A percentile compares a stretch with the other conserved stretches of the same genome.
phyloP scores from a whole-genome alignment of 2,888 invertebrate species.

The Theretra japonica region DNA sequence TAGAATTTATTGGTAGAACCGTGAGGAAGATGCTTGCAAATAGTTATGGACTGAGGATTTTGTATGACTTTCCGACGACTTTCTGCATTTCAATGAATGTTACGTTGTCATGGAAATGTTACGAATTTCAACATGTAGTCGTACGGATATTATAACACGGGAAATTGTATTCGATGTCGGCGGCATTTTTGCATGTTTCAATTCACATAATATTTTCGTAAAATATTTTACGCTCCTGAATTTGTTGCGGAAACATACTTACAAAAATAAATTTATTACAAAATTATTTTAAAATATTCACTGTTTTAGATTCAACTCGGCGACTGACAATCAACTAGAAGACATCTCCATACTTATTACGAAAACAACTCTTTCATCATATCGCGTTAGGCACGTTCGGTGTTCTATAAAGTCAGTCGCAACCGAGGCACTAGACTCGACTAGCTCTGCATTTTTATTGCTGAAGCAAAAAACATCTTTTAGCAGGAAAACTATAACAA shows the following conservation, averaged over 20 bases:
- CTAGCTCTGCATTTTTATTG: no score
- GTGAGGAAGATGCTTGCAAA: constrained; percentile 49
- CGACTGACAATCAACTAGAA: no score
- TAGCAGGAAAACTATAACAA: no score
- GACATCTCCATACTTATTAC: no score
- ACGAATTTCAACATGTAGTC: constrained; percentile 27
- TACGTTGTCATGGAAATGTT: constrained; percentile 60
- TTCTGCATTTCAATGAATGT: constrained; percentile 56
- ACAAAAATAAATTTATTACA: neutral
- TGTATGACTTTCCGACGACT: constrained; percentile 53
- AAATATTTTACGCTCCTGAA: neutral
- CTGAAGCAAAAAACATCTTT: no score
- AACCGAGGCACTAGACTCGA: no score
- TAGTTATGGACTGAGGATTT: constrained; percentile 55
- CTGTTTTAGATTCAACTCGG: no score
- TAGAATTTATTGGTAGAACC: constrained; percentile 60
- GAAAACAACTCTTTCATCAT: no score
- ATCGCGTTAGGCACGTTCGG: no score
- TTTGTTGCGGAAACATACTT: neutral
- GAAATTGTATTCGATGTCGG: constrained; percentile 39
- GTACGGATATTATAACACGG: constrained; percentile 13
- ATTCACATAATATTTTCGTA: neutral
- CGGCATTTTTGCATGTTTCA: constrained; percentile 35
- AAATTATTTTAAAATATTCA: neutral
- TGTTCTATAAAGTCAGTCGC: no score